A percentile compares a stretch with the other conserved stretches of the same genome.
Conservation (phyloP, 2,888 invertebrate species). For the Athalia cordata region DNA sequence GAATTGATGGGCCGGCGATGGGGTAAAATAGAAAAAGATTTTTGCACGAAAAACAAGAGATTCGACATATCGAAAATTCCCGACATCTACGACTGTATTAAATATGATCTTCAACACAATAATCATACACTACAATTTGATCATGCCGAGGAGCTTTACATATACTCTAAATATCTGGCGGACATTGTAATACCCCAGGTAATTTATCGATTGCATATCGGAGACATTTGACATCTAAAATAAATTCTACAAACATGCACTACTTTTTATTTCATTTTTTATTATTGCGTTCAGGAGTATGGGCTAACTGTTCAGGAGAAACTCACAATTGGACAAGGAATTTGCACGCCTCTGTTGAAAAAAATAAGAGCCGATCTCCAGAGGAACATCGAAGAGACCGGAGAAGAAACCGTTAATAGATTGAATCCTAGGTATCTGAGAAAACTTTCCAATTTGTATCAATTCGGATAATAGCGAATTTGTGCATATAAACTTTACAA, state of each 20-base stretch:
- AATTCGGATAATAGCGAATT: background rate
- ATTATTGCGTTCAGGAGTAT: conserved; percentile 84
- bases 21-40: conserved; percentile 99
- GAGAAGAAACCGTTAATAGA: conserved; percentile 95
- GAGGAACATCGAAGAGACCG: conserved; percentile 92
- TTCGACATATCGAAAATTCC: conserved; percentile 99
- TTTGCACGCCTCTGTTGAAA: conserved; percentile 95
- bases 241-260: conserved; percentile 4
- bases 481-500: background rate
- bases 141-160: conserved; percentile 93
- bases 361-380: conserved; percentile 97
- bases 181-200: conserved; percentile 99
- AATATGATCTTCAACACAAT: conserved; percentile 98
- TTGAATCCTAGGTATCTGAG: conserved; percentile 88
- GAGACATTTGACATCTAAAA: background rate
- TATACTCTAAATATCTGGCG: conserved; percentile 96
- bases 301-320: conserved; percentile 97
- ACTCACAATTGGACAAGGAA: conserved; percentile 96
- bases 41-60: conserved; percentile 91
- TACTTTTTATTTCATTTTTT: conserved; percentile 11
- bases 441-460: no score
- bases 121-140: conserved; percentile 95
- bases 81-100: conserved; percentile 99
- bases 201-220: conserved; percentile 15
- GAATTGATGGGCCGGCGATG: conserved; percentile 97